Conservation (phyloP, 2,888 invertebrate species). For the Lasioglossum malachurum region DNA sequence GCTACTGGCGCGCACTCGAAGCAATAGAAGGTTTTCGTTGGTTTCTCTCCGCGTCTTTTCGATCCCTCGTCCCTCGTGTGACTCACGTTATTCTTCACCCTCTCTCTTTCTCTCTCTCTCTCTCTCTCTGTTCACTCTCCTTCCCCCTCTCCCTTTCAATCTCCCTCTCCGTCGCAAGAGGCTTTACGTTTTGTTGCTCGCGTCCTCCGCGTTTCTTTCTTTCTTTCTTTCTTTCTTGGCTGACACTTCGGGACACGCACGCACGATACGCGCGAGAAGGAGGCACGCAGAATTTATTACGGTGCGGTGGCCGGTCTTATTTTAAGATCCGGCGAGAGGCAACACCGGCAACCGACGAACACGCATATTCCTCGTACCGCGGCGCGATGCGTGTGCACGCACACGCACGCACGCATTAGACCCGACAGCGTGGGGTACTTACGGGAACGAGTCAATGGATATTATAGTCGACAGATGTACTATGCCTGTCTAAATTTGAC, state of each 20-base stretch:
- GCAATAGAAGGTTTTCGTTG: slow-evolving; percentile 7
- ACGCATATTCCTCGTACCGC: slow-evolving; percentile 55
- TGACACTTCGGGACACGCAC: slow-evolving; percentile 63
- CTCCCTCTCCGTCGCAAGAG: background rate
- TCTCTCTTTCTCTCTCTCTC: slow-evolving; percentile 9
- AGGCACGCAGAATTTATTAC: slow-evolving; percentile 73
- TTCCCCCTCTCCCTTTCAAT: slow-evolving; percentile 5
- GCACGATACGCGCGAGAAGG: slow-evolving; percentile 56
- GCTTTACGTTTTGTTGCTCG: slow-evolving; percentile 3
- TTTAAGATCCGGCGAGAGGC: slow-evolving; percentile 67
- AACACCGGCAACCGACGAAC: slow-evolving; percentile 34
- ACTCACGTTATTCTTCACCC: slow-evolving; percentile 64
- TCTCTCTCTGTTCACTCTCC: background rate
- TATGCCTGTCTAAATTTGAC: slow-evolving; percentile 70
- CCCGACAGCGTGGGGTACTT: slow-evolving; percentile 53
- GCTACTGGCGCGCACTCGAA: slow-evolving; percentile 57
- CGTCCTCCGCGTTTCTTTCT: background rate
- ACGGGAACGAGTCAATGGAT: slow-evolving; percentile 72
- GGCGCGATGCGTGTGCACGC: slow-evolving; percentile 41
- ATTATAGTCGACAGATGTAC: slow-evolving; percentile 75
- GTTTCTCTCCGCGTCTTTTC: slow-evolving; percentile 50
- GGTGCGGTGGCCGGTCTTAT: slow-evolving; percentile 77
- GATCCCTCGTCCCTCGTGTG: slow-evolving; percentile 43
- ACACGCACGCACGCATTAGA: background rate
- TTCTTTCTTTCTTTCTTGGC: slow-evolving; percentile 15